A percentile compares a stretch with the other conserved stretches of the same genome.
phyloP scores from a whole-genome alignment of 2,797 vertebrate genomes.

The Chiloscyllium punctatum region DNA sequence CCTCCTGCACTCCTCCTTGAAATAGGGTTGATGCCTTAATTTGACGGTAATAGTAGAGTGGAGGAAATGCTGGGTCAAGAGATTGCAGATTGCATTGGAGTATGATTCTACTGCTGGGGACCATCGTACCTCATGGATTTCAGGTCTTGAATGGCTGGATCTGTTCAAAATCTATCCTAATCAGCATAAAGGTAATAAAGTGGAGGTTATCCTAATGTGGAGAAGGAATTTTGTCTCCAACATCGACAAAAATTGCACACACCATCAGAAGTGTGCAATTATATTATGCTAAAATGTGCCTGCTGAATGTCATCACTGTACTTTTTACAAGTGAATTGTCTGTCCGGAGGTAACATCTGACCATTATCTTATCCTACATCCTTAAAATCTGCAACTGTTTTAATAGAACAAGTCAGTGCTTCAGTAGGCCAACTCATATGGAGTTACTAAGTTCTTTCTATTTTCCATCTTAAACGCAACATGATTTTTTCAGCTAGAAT shows the following conservation, averaged over 20 bases:
- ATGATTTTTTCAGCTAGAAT: background rate
- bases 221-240: background rate
- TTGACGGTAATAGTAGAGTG: too few relatives aligned
- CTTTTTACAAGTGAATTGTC: background rate
- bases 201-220: too few relatives aligned
- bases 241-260: background rate
- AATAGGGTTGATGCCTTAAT: too few relatives aligned
- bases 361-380: background rate
- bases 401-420: background rate
- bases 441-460: background rate
- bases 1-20: too few relatives aligned
- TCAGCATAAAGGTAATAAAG: too few relatives aligned
- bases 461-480: background rate
- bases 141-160: too few relatives aligned
- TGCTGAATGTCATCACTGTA: background rate
- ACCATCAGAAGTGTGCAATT: background rate
- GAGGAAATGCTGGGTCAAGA: too few relatives aligned
- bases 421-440: background rate
- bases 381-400: background rate
- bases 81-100: too few relatives aligned
- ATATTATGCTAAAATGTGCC: background rate
- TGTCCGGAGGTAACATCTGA: background rate
- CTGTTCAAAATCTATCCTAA: too few relatives aligned
- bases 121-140: too few relatives aligned
- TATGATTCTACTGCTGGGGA: too few relatives aligned